Evolutionary conservation across 2,888 invertebrate genomes (phyloP), one percentile per base, ranked within the genome.

Genomic region (Pristionchus fissidentatus): DNA sequence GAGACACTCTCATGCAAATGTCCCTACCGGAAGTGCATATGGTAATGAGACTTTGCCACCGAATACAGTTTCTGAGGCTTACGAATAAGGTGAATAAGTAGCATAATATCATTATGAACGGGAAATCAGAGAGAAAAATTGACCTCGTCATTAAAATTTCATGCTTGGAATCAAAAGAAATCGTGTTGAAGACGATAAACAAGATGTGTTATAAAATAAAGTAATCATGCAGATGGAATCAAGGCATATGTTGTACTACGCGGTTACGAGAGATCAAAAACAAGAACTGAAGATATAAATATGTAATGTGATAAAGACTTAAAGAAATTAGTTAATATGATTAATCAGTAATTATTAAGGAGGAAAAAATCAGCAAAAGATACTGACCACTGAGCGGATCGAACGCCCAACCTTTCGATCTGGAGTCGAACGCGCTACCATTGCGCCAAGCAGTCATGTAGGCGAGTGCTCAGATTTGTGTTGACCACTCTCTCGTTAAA

Each of bases 391-490:
- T 80, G 66, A 82, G 82, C 52, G 82, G 82, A 82, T 82, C 66
- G 66, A 82, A 82, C 82, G 70, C 82, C 82, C 82, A 82, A 82
- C 82, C 82, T 82, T 82, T 82, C 66, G 82, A 82, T 82, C 82
- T 82, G 82, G 82, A 82, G 82, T 82, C 82, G 82, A 82, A 82
- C 82, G 82, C 82, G 82, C 82, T 82, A 82, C 82, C 82, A 82
- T 82, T 66, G 82, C 85, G 84, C 85, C 85, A 81, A 80, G 80
- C 80, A 49, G 80, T 60, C 80, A 60, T 38, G 78, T 2, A 0
- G 8, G 32, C 0, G 10, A 3, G 2, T 4, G n/a, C 22, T 15
- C 32, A 66, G 38, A 66, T 38, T 22, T 38, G 19, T n/a, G 32
- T 22, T 35, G 2, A 8, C n/a, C 66, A 66, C 22, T 10, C 32